phyloP scores from a whole-genome alignment of 2,113 vertebrate species.

The Lontra canadensis region DNA sequence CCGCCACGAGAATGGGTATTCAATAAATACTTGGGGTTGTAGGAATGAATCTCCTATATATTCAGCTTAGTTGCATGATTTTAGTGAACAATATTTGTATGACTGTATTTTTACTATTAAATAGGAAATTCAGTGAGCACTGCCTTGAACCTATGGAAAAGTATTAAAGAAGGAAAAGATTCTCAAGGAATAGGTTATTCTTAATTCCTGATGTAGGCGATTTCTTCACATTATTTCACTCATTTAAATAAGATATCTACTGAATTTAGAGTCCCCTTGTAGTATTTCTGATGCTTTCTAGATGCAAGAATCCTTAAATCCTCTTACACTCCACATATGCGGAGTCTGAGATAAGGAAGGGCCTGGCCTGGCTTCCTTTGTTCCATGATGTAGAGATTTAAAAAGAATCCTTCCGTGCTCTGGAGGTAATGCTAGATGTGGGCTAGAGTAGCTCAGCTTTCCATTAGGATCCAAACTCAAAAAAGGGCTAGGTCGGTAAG shows the following conservation, averaged over 20 bases:
- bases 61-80: not conserved
- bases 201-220: not conserved
- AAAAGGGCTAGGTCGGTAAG: not conserved
- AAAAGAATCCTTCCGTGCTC: not conserved
- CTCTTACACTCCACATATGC: not conserved
- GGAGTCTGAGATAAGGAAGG: not conserved
- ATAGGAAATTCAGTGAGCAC: not conserved
- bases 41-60: not conserved
- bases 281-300: not conserved
- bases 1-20: not conserved
- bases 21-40: not conserved
- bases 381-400: not conserved
- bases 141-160: not conserved
- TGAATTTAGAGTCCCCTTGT: not conserved
- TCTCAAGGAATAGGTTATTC: not conserved
- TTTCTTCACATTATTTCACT: not conserved
- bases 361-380: not conserved
- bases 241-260: not conserved
- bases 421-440: not conserved
- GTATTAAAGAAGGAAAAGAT: not conserved
- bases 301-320: not conserved
- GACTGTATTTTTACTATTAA: not conserved
- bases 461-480: not conserved
- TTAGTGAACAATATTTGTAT: conserved; percentile 1
- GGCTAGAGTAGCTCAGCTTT: not conserved